These are phyloP conservation scores for Trematocara macrostoma DNA, from an alignment of 2,113 vertebrate genomes.

Conservation along the genomic window DNA sequence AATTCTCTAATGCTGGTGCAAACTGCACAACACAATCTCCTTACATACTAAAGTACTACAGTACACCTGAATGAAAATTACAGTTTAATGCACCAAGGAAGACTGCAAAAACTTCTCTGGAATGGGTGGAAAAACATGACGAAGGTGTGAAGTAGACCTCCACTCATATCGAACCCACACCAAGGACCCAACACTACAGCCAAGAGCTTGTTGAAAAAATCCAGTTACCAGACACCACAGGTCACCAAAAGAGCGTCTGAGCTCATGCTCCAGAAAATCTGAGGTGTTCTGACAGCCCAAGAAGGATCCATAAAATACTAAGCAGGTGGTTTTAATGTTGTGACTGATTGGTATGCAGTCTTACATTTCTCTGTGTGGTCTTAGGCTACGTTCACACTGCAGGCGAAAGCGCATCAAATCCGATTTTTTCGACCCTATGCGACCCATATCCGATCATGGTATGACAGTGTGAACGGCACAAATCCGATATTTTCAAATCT, in stretches of 20 bases:
- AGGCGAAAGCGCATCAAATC: too few species aligned
- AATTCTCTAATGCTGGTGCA: background rate
- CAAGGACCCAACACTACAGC: background rate
- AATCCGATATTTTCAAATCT: too few species aligned
- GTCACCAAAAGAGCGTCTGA: background rate
- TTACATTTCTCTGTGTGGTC: background rate
- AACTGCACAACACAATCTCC: background rate
- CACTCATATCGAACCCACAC: accelerated
- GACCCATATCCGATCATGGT: too few species aligned
- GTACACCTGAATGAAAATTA: background rate
- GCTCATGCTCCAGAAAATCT: background rate
- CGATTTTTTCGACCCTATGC: too few species aligned
- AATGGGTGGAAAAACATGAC: background rate
- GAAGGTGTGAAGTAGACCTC: background rate
- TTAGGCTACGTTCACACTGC: too few species aligned
- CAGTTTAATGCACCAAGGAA: background rate
- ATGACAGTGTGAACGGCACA: too few species aligned
- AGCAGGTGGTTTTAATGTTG: background rate
- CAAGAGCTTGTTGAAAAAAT: background rate
- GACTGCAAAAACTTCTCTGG: background rate
- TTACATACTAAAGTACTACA: background rate
- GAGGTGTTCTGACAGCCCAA: background rate
- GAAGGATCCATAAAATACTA: background rate
- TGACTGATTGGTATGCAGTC: background rate
- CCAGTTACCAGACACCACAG: background rate